A percentile compares a stretch with the other conserved stretches of the same genome.
These are phyloP conservation scores for Diarsia rubi DNA, from an alignment of 2,888 invertebrate genomes.

Conservation along the genomic window DNA sequence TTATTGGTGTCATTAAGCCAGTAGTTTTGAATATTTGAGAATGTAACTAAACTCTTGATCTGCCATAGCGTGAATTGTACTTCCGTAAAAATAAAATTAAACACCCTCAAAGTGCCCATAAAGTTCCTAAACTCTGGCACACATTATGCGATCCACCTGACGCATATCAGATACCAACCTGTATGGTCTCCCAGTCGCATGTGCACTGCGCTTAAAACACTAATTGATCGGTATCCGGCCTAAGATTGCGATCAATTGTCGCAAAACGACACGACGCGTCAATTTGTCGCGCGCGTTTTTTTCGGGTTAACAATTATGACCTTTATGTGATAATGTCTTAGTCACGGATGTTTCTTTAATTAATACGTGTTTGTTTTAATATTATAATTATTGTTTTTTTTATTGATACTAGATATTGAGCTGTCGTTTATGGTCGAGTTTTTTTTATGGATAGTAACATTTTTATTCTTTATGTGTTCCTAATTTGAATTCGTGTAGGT, in stretches of 20 bases:
- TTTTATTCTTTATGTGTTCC: constrained; percentile 20
- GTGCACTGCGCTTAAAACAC: constrained; percentile 62
- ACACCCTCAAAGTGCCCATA: constrained; percentile 1
- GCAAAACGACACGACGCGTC: constrained; percentile 65
- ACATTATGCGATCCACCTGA: constrained; percentile 36
- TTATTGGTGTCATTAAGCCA: background rate
- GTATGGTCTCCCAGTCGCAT: constrained; percentile 37
- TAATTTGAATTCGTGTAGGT: constrained; percentile 47
- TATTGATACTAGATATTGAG: constrained; percentile 16
- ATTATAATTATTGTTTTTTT: constrained; percentile 30
- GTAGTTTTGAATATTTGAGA: background rate
- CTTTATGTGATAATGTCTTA: constrained; percentile 63
- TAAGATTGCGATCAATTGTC: constrained; percentile 71
- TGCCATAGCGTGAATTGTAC: background rate
- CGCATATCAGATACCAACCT: constrained; percentile 21
- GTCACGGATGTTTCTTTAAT: constrained; percentile 58
- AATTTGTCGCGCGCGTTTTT: constrained; percentile 67
- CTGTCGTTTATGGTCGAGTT: constrained; percentile 17
- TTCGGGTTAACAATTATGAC: constrained; percentile 64
- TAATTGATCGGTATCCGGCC: constrained; percentile 72
- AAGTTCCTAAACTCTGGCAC: constrained; percentile 20
- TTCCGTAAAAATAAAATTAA: constrained; percentile 13
- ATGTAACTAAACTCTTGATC: background rate
- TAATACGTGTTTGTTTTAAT: constrained; percentile 52
- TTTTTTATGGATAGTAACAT: background rate